Conservation (phyloP, 1,140 invertebrate genomes). For the Triops longicaudatus region DNA sequence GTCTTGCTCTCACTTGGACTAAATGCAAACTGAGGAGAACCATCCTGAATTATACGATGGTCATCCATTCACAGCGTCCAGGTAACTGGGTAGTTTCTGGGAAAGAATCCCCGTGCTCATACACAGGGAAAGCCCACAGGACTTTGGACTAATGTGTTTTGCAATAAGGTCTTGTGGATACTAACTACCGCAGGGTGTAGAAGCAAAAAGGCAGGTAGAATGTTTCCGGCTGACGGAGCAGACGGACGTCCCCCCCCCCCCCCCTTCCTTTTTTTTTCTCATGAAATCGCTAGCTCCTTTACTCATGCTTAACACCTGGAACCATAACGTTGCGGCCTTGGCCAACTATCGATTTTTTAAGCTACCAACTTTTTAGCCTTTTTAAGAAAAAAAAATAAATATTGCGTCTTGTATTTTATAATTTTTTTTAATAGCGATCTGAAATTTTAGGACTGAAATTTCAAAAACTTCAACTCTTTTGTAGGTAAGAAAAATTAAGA, state of each 20-base stretch:
- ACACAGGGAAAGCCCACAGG: background rate
- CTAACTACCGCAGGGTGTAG: background rate
- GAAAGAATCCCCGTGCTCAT: background rate
- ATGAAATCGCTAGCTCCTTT: background rate
- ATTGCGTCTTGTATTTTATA: background rate
- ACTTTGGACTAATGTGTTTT: background rate
- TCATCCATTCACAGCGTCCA: background rate
- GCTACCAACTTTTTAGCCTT: background rate
- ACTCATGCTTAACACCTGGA: slow-evolving; percentile 4
- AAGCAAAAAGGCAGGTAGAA: background rate
- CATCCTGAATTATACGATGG: background rate
- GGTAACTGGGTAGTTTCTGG: background rate
- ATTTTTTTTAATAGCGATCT: background rate
- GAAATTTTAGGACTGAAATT: too few species aligned
- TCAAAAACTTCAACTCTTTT: too few species aligned
- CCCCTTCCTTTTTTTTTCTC: background rate
- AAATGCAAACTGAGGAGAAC: background rate
- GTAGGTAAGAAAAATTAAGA: too few species aligned
- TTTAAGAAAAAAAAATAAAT: background rate
- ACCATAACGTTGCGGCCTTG: slow-evolving; percentile 9
- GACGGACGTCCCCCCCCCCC: background rate
- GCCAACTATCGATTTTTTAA: slow-evolving; percentile 11
- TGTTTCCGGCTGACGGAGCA: slow-evolving; percentile 7
- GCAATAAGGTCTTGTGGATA: background rate
- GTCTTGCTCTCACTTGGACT: background rate